Percentiles rank a stretch among this genome's conserved stretches.
Evolutionary conservation across 1,140 invertebrate genomes (phyloP).

Genomic region (Acyrthosiphon pisum): DNA sequence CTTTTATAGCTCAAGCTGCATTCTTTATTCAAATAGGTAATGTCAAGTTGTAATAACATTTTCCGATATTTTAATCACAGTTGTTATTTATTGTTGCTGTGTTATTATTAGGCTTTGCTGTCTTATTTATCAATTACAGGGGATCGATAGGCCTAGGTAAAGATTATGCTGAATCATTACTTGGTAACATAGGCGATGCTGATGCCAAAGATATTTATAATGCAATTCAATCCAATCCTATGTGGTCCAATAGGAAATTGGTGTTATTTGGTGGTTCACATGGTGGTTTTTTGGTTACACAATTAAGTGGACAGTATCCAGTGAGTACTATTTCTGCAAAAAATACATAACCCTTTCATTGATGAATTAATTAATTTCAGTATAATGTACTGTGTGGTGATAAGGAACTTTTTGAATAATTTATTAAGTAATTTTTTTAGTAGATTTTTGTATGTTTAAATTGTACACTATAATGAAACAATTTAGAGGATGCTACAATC

Average conservation of each 20-base stretch:
- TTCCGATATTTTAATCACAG: background rate
- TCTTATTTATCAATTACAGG: constrained; percentile 84
- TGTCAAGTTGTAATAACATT: background rate
- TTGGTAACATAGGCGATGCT: constrained; percentile 75
- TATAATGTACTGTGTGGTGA: no score
- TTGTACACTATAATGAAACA: no score
- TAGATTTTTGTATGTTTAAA: no score
- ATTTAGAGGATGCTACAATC: no score
- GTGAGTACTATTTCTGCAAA: constrained; percentile 63
- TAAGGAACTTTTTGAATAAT: no score
- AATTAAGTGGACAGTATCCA: constrained; percentile 86
- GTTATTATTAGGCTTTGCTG: constrained; percentile 74
- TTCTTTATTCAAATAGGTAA: constrained; percentile 64
- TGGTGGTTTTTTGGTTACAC: constrained; percentile 87
- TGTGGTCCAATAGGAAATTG: constrained; percentile 68
- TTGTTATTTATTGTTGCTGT: constrained; percentile 73
- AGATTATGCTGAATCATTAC: constrained; percentile 74
- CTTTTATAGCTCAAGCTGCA: constrained; percentile 68
- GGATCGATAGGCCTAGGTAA: constrained; percentile 86
- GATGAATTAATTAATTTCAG: no score
- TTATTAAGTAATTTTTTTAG: no score
- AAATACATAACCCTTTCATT: background rate
- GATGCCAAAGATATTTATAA: constrained; percentile 84
- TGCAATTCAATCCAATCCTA: constrained; percentile 66
- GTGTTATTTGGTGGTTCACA: constrained; percentile 83